A percentile compares a stretch with the other conserved stretches of the same genome.
Evolutionary conservation across 2,888 invertebrate species (phyloP).

Genomic region (Nemoura dubitans): DNA sequence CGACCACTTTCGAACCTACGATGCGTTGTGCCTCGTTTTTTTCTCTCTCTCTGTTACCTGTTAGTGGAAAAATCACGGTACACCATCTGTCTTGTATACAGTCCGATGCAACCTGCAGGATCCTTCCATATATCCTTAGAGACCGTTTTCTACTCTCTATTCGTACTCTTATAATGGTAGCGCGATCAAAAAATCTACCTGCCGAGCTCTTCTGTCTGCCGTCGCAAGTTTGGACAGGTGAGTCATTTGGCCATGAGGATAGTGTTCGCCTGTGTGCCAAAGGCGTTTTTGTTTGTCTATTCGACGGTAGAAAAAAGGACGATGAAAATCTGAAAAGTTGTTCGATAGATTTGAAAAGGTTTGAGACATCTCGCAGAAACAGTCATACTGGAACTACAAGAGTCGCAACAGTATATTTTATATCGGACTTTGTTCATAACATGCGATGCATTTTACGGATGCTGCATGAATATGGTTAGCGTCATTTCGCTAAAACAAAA

Average conservation of each 20-base stretch:
- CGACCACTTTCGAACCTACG: not conserved
- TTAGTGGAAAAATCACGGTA: not conserved
- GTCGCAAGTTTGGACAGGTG: constrained; percentile 14
- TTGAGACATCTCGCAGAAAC: not conserved
- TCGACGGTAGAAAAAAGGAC: not conserved
- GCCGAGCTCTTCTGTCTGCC: not conserved
- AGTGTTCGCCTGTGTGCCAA: not conserved
- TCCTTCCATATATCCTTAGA: not conserved
- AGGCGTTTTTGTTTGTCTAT: constrained; percentile 24
- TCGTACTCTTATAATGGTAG: not conserved
- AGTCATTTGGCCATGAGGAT: constrained; percentile 13
- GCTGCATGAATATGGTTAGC: not conserved
- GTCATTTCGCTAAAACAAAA: not conserved
- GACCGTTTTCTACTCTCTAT: constrained; percentile 7
- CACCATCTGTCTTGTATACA: not conserved
- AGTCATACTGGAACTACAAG: too few species aligned
- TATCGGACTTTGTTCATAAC: too few species aligned
- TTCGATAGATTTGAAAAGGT: not conserved
- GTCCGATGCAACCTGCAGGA: not conserved
- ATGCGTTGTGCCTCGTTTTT: not conserved
- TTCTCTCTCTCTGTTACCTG: not conserved
- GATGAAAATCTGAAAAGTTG: not conserved
- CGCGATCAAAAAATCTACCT: constrained; percentile 12
- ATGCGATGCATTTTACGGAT: too few species aligned
- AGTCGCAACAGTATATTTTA: too few species aligned